Conservation (phyloP, 2,888 invertebrate species). For the Hirtodrosophila cameraria region DNA sequence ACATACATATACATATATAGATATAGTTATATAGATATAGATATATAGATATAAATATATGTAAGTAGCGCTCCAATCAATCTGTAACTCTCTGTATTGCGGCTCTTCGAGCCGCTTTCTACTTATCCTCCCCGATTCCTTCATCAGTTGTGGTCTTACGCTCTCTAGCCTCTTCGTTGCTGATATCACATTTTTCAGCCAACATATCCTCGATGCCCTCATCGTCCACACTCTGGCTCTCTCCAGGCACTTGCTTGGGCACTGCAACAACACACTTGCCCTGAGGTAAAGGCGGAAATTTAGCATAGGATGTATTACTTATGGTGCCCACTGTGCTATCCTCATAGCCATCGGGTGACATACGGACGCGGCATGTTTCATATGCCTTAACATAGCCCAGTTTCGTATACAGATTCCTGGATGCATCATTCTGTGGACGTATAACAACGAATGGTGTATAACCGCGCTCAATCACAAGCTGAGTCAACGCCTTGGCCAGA, state of each 20-base stretch:
- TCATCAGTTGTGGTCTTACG: conserved; percentile 81
- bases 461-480: conserved; percentile 88
- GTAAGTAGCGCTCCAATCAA: conserved; percentile 52
- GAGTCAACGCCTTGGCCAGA: conserved; percentile 88
- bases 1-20: conserved; percentile 22
- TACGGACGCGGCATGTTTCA: conserved; percentile 91
- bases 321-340: conserved; percentile 67
- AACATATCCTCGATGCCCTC: conserved; percentile 84
- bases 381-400: conserved; percentile 92
- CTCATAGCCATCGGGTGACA: conserved; percentile 85
- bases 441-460: conserved; percentile 95
- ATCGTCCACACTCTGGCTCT: conserved; percentile 75
- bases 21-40: conserved; percentile 20
- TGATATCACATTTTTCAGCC: conserved; percentile 84
- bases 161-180: conserved; percentile 82
- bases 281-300: conserved; percentile 69
- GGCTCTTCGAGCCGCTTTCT: conserved; percentile 58
- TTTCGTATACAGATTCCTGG: conserved; percentile 92
- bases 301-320: conserved; percentile 68
- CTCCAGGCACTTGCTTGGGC: conserved; percentile 59
- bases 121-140: conserved; percentile 83
- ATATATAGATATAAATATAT: conserved; percentile 22
- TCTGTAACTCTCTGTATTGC: conserved; percentile 46
- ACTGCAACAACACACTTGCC: conserved; percentile 56
- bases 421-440: conserved; percentile 94